A percentile compares a stretch with the other conserved stretches of the same genome.
phyloP scores from a whole-genome alignment of 2,113 vertebrate genomes.

The Phasianus colchicus region DNA sequence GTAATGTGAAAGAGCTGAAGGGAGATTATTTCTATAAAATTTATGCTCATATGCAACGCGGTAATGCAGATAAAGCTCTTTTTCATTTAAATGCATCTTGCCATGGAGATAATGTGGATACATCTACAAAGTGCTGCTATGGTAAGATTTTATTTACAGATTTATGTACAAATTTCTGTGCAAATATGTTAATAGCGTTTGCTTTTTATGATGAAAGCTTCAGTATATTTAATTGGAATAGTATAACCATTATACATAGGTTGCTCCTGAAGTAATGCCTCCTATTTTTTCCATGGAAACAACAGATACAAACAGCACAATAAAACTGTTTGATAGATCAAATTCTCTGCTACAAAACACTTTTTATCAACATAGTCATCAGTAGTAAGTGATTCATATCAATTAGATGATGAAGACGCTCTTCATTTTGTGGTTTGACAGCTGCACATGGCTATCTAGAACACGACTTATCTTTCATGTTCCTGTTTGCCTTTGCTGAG shows the following conservation, averaged over 20 bases:
- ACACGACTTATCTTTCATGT: not conserved
- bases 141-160: slow-evolving; percentile 18
- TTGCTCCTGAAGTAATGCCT: not conserved
- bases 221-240: slow-evolving; percentile 12
- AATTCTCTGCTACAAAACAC: not conserved
- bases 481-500: not conserved
- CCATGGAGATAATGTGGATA: not conserved
- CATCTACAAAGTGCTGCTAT: not conserved
- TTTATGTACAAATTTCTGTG: not conserved
- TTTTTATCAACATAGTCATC: not conserved
- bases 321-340: not conserved
- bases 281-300: not conserved
- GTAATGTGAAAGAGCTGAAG: not conserved
- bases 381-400: not conserved
- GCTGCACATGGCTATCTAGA: not conserved
- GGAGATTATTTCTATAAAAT: not conserved
- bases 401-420: not conserved
- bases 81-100: not conserved
- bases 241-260: not conserved
- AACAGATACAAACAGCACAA: too few species aligned
- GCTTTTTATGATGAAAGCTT: slow-evolving; percentile 28
- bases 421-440: not conserved
- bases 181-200: not conserved
- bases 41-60: not conserved
- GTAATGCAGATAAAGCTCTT: not conserved